Conservation (phyloP, 2,888 invertebrate genomes). For the Anoplius nigerrimus region DNA sequence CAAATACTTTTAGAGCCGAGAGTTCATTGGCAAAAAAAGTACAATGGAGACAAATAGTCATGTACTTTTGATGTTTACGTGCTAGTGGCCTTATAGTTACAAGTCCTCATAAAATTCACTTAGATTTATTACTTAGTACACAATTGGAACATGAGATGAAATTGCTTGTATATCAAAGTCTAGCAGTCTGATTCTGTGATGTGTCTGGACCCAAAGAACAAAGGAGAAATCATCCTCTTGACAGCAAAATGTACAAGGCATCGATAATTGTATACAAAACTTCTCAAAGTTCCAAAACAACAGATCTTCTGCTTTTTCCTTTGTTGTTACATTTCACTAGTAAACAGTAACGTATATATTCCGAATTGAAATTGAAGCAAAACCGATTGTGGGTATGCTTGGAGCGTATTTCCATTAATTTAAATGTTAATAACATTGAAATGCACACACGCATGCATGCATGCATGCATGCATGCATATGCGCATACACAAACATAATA, state of each 20-base stretch:
- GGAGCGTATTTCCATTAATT: too few species aligned
- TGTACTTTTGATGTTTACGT: slow-evolving; percentile 40
- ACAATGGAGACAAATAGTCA: slow-evolving; percentile 48
- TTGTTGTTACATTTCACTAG: slow-evolving; percentile 14
- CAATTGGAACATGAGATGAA: slow-evolving; percentile 53
- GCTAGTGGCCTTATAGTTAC: slow-evolving; percentile 53
- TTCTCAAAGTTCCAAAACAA: slow-evolving; percentile 44
- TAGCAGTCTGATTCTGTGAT: slow-evolving; percentile 47
- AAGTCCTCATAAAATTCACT: slow-evolving; percentile 52
- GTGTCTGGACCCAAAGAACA: slow-evolving; percentile 49
- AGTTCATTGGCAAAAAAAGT: slow-evolving; percentile 48
- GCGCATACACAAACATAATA: not conserved
- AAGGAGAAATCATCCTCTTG: slow-evolving; percentile 51
- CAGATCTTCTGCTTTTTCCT: slow-evolving; percentile 7
- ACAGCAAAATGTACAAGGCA: slow-evolving; percentile 68
- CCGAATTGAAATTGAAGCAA: not conserved
- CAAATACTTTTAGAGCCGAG: slow-evolving; percentile 26
- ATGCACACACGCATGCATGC: too few species aligned
- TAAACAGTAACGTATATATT: slow-evolving; percentile 11
- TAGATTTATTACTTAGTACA: slow-evolving; percentile 54
- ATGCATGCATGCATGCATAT: too few species aligned
- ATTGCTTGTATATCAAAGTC: slow-evolving; percentile 44
- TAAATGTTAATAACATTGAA: too few species aligned
- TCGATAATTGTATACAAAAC: slow-evolving; percentile 63
- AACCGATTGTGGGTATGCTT: too few species aligned